Evolutionary conservation across 2,888 invertebrate species (phyloP).

Genomic region (Balanococcus diminutus): DNA sequence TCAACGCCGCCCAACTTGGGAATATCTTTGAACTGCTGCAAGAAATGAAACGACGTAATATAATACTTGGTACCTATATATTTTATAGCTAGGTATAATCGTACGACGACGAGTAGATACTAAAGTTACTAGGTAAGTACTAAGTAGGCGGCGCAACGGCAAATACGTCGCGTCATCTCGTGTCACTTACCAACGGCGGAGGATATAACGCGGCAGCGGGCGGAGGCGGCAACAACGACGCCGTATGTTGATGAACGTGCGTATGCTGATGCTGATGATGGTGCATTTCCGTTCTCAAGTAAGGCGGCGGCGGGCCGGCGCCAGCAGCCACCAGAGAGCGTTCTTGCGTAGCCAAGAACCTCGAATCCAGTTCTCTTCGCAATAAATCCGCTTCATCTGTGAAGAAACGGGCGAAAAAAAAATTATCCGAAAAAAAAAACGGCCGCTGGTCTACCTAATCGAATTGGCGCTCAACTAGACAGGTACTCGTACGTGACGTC

Average conservation of each 20-base stretch:
- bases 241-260: slow-evolving; percentile 81
- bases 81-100: too few relatives aligned
- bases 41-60: slow-evolving; percentile 34
- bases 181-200: slow-evolving; percentile 71
- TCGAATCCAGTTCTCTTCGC: slow-evolving; percentile 85
- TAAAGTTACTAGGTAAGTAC: too few relatives aligned
- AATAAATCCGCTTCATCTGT: slow-evolving; percentile 81
- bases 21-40: slow-evolving; percentile 79
- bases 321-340: slow-evolving; percentile 63
- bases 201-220: slow-evolving; percentile 67
- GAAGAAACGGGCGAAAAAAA: slow-evolving; percentile 58
- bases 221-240: slow-evolving; percentile 68
- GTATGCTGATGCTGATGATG: slow-evolving; percentile 86
- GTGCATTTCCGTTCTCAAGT: slow-evolving; percentile 84
- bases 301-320: slow-evolving; percentile 64
- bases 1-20: slow-evolving; percentile 81
- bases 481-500: too few relatives aligned
- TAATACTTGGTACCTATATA: too few relatives aligned
- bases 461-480: too few relatives aligned
- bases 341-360: slow-evolving; percentile 87
- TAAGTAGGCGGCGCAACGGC: neutral
- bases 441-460: neutral
- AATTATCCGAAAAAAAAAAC: too few relatives aligned
- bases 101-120: too few relatives aligned
- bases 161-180: neutral